Percentiles rank a stretch among this genome's conserved stretches.
These are phyloP conservation scores for Callochromis pleurospilus DNA, from an alignment of 2,113 vertebrate genomes.

Conservation along the genomic window DNA sequence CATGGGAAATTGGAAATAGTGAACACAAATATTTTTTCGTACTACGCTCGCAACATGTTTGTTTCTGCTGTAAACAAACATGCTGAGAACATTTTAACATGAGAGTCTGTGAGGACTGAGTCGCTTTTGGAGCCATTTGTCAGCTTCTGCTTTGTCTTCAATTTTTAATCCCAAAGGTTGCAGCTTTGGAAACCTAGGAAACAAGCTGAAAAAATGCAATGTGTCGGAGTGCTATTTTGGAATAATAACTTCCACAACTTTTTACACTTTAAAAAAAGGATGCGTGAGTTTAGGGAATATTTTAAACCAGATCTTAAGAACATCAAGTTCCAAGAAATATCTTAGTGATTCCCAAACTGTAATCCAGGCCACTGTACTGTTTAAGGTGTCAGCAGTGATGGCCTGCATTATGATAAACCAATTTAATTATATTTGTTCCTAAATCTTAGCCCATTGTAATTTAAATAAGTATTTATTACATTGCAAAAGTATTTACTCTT, in stretches of 20 bases:
- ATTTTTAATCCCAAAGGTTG: neutral
- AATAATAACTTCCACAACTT: neutral
- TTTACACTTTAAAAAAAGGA: neutral
- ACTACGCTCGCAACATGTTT: fast-evolving
- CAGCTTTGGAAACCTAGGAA: neutral
- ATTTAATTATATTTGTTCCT: neutral
- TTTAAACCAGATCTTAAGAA: neutral
- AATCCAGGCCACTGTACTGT: neutral
- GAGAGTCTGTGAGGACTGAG: neutral
- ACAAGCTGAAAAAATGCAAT: neutral
- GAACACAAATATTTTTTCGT: neutral
- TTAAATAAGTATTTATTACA: neutral
- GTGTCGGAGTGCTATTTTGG: neutral
- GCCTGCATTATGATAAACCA: neutral
- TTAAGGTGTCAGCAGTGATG: neutral
- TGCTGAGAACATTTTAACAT: neutral
- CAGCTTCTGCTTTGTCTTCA: neutral
- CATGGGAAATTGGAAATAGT: neutral
- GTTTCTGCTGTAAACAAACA: neutral
- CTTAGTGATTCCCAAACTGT: neutral
- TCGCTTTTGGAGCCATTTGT: neutral
- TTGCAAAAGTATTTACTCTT: neutral
- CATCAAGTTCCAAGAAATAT: neutral
- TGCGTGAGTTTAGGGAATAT: neutral
- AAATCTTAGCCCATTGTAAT: neutral